Evolutionary conservation across 1,140 invertebrate species (phyloP).

Genomic region (Drosophila ficusphila): DNA sequence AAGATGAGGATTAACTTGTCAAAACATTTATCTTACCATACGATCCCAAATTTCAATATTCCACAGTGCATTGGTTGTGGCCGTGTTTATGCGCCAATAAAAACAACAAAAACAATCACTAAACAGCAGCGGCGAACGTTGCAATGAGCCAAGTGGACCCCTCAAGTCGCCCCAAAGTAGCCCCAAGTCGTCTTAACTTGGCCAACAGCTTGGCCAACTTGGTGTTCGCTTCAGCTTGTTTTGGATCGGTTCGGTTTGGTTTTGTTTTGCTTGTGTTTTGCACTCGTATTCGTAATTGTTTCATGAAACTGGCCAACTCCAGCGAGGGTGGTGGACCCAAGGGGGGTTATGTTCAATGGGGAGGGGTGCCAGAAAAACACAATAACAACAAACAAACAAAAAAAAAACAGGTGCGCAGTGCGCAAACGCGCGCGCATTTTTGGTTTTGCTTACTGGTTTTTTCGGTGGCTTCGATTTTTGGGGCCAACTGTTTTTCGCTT

Average conservation of each 20-base stretch:
- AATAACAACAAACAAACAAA: neutral
- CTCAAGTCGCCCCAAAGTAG: conserved; percentile 20
- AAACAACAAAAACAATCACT: conserved; percentile 17
- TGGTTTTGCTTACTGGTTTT: conserved; percentile 57
- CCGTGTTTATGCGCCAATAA: conserved; percentile 44
- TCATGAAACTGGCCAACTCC: conserved; percentile 68
- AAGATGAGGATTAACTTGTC: too few species aligned
- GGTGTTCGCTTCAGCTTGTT: conserved; percentile 39
- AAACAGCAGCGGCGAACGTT: conserved; percentile 22
- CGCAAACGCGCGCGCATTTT: conserved; percentile 54
- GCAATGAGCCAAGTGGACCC: conserved; percentile 43
- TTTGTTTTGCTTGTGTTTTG: conserved; percentile 36
- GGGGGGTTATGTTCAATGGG: neutral
- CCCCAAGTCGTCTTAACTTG: conserved; percentile 30
- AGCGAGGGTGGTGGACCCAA: conserved; percentile 3
- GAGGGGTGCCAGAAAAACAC: too few species aligned
- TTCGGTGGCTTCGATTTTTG: conserved; percentile 56
- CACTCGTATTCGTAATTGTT: conserved; percentile 71
- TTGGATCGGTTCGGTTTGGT: conserved; percentile 2
- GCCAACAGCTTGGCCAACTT: conserved; percentile 50
- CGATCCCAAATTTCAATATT: neutral
- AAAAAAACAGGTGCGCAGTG: conserved; percentile 69
- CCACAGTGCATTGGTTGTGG: conserved; percentile 48
- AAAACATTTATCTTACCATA: too few species aligned
- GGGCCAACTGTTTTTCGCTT: conserved; percentile 69